phyloP scores from a whole-genome alignment of 92 coral and sea anemone species.

The Porites evermanni region DNA sequence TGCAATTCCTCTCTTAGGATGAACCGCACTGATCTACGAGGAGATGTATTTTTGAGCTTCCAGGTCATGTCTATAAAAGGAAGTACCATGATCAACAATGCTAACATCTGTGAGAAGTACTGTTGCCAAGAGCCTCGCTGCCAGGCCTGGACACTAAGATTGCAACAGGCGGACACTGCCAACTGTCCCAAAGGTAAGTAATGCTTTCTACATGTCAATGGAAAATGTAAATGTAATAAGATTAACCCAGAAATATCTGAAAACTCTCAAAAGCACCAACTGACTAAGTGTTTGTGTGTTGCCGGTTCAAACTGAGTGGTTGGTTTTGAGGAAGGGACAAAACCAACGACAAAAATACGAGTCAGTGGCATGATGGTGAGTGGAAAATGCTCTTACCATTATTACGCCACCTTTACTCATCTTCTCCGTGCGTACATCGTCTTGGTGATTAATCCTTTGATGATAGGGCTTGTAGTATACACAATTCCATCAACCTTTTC shows the following conservation, averaged over 20 bases:
- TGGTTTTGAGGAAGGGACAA: no score
- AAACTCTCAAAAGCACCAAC: no score
- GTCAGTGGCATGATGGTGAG: no score
- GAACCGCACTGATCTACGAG: conserved; percentile 87
- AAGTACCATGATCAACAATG: conserved; percentile 74
- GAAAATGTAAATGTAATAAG: no score
- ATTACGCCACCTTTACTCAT: no score
- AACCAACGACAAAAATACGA: no score
- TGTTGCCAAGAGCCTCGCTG: conserved; percentile 89
- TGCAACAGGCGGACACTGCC: conserved; percentile 80
- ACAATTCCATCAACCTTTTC: background rate
- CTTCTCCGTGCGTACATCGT: background rate
- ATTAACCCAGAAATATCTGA: no score
- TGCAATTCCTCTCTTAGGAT: conserved; percentile 75
- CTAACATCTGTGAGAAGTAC: conserved; percentile 82
- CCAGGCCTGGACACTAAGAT: conserved; percentile 84
- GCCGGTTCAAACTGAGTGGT: no score
- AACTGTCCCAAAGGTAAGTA: conserved; percentile 84
- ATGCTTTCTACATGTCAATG: background rate
- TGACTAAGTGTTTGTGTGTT: no score
- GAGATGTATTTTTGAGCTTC: conserved; percentile 90
- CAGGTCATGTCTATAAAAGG: conserved; percentile 80
- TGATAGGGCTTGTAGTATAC: background rate
- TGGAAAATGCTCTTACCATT: no score
- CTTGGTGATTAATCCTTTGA: background rate